Percentiles rank a stretch among this genome's conserved stretches.
phyloP scores from a whole-genome alignment of 2,888 invertebrate species.

The Spilarctia lutea region DNA sequence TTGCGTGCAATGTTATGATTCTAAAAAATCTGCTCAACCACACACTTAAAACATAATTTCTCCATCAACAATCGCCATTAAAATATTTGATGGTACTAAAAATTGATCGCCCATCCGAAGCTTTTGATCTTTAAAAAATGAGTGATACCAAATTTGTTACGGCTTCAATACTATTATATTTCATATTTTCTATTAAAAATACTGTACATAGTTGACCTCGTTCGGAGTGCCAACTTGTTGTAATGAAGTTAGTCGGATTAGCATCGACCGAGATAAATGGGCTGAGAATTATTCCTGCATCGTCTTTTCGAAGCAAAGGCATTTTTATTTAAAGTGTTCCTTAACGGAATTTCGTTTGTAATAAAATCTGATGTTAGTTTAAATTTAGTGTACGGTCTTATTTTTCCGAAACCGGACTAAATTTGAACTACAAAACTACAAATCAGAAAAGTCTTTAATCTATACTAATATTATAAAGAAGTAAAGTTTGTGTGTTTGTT shows the following conservation, averaged over 20 bases:
- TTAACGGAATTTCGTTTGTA: neutral
- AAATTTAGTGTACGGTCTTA: too few relatives aligned
- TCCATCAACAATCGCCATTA: conserved; percentile 25
- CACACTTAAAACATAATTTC: conserved; percentile 21
- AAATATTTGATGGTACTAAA: conserved; percentile 19
- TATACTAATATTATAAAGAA: too few relatives aligned
- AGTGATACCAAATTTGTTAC: conserved; percentile 45
- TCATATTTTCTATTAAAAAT: conserved; percentile 55
- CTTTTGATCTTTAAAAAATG: conserved; percentile 51
- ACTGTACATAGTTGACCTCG: conserved; percentile 53
- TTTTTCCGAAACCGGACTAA: too few relatives aligned
- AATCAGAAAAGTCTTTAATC: too few relatives aligned
- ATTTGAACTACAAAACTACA: too few relatives aligned
- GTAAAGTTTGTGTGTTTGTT: too few relatives aligned
- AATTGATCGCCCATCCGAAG: conserved; percentile 38
- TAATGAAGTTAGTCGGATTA: conserved; percentile 51
- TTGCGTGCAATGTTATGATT: neutral
- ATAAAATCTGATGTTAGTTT: neutral
- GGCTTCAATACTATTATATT: conserved; percentile 52
- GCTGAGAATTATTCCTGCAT: conserved; percentile 40
- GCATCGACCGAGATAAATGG: conserved; percentile 46
- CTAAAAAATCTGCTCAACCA: conserved; percentile 8
- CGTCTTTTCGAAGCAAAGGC: conserved; percentile 32
- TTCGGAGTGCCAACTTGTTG: conserved; percentile 53
- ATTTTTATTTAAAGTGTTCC: conserved; percentile 21